Evolutionary conservation across 2,113 vertebrate species (phyloP).

Genomic region (Crocuta crocuta): DNA sequence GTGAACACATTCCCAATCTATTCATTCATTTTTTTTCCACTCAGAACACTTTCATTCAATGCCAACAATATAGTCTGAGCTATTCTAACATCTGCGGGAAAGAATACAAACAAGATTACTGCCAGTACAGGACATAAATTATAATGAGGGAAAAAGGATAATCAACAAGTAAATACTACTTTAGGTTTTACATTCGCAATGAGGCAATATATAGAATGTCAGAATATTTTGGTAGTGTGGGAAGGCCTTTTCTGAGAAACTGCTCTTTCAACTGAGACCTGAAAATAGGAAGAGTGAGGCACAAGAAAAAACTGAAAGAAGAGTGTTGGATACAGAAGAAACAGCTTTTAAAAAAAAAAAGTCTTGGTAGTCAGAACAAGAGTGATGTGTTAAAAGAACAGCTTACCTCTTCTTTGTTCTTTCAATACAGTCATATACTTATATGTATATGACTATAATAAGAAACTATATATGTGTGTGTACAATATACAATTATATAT

Average conservation of each 20-base stretch:
- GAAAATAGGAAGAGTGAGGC: not conserved
- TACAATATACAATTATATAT: no score
- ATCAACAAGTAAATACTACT: not conserved
- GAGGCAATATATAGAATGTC: not conserved
- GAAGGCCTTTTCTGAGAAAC: not conserved
- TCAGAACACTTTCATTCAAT: not conserved
- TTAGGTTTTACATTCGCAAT: not conserved
- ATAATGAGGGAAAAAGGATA: not conserved
- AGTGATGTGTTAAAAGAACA: not conserved
- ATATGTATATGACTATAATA: not conserved
- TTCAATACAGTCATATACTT: not conserved
- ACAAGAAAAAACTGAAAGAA: not conserved
- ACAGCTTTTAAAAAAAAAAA: not conserved
- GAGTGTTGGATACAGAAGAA: not conserved
- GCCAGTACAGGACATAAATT: not conserved
- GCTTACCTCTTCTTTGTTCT: not conserved
- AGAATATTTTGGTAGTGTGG: not conserved
- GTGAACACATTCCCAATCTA: not conserved
- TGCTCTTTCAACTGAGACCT: not conserved
- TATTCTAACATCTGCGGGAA: not conserved
- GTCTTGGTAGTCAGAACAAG: not conserved
- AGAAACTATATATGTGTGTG: no score
- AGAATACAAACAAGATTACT: not conserved
- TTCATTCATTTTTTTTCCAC: not conserved
- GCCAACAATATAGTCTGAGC: not conserved